phyloP scores from a whole-genome alignment of 2,888 invertebrate genomes.

The Muschampia plurimacula region DNA sequence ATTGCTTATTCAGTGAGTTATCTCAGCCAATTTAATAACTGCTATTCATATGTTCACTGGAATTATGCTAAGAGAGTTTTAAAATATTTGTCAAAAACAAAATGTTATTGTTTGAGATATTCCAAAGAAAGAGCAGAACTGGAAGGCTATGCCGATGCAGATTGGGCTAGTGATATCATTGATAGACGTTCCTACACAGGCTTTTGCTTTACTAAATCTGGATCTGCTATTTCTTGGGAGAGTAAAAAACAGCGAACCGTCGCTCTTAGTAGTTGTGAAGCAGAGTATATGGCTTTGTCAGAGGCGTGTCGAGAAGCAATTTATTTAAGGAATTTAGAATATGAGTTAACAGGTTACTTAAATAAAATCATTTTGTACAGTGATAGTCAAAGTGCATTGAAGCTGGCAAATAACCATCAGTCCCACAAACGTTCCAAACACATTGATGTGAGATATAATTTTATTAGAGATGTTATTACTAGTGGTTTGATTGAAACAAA shows the following conservation, averaged over 20 bases:
- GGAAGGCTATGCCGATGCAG: slow-evolving; percentile 40
- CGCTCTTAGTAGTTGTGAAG: slow-evolving; percentile 29
- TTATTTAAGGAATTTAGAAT: slow-evolving; percentile 32
- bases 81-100: slow-evolving; percentile 37
- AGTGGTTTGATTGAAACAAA: neutral
- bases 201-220: slow-evolving; percentile 37
- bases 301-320: slow-evolving; percentile 39
- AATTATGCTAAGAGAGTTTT: slow-evolving; percentile 25
- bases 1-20: slow-evolving; percentile 25
- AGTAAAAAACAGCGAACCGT: slow-evolving; percentile 37
- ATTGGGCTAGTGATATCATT: slow-evolving; percentile 33
- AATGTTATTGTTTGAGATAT: slow-evolving; percentile 38
- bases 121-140: slow-evolving; percentile 18
- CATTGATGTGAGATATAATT: slow-evolving; percentile 6
- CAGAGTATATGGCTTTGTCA: slow-evolving; percentile 37
- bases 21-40: slow-evolving; percentile 29
- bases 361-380: slow-evolving; percentile 35
- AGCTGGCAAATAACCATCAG: slow-evolving; percentile 15
- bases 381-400: slow-evolving; percentile 40
- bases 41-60: slow-evolving; percentile 13
- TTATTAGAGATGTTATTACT: neutral
- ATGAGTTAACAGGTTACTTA: slow-evolving; percentile 29
- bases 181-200: slow-evolving; percentile 42
- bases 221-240: slow-evolving; percentile 39
- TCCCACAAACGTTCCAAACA: slow-evolving; percentile 8